A percentile compares a stretch with the other conserved stretches of the same genome.
These are phyloP conservation scores for Procambarus virginalis DNA, from an alignment of 1,140 invertebrate genomes.

Conservation along the genomic window DNA sequence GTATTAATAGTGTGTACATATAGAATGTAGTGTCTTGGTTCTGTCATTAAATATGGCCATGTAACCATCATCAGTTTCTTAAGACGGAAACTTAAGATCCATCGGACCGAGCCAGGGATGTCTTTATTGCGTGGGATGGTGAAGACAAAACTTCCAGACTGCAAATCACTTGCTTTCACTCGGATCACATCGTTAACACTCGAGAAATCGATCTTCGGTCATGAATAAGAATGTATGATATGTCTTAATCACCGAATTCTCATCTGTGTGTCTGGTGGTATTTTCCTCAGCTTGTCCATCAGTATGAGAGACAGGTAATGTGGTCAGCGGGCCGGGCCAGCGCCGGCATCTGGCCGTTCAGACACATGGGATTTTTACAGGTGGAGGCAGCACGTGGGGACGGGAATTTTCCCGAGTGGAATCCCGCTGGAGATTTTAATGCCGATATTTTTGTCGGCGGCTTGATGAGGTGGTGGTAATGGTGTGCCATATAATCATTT, in stretches of 20 bases:
- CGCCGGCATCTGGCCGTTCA: neutral
- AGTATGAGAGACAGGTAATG: neutral
- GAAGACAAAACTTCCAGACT: neutral
- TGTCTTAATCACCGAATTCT: neutral
- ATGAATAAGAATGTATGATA: neutral
- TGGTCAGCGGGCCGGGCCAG: neutral
- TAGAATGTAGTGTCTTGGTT: neutral
- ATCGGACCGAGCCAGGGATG: neutral
- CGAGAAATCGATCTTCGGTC: neutral
- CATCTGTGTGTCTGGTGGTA: neutral
- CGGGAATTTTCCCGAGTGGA: conserved; percentile 49
- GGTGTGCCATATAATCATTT: conserved; percentile 27
- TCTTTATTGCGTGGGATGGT: neutral
- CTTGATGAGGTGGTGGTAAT: conserved; percentile 50
- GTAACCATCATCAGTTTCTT: neutral
- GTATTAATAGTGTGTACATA: too few relatives aligned
- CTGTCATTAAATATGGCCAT: neutral
- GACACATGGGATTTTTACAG: neutral
- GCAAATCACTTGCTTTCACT: neutral
- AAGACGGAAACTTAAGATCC: neutral
- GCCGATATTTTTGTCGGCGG: conserved; percentile 59
- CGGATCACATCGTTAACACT: neutral
- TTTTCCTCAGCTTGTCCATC: neutral
- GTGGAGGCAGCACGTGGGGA: neutral
- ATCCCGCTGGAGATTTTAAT: conserved; percentile 63